Evolutionary conservation across 2,797 vertebrate species (phyloP), one percentile per base, ranked within the genome.

Genomic region (Clarias platycephalus): DNA sequence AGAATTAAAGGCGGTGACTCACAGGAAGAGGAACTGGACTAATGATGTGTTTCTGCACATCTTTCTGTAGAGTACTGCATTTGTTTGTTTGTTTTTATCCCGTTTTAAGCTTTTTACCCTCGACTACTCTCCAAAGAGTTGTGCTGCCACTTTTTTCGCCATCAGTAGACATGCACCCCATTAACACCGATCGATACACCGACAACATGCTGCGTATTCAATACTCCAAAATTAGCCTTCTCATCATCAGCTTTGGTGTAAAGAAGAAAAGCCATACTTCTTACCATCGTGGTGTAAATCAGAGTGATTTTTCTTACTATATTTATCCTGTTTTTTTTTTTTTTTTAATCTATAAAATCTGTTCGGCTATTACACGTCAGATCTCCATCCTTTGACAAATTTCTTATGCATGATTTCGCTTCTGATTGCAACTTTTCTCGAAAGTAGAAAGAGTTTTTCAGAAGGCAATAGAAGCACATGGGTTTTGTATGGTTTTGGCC

Each of bases 31-130:
- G 57, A 49, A 40, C 10, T n/a, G 28, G 31, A n/a, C 58, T 8
- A 57, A 34, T 34, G 9, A 18, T 5, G 83, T 44, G 9, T 63
- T 62, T 84, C 22, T 58, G 80, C 12, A 37, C 31, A 60, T 86
- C 70, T 76, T 82, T 82, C 79, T 84, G 84, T 90, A 85, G 83
- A 86, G 88, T 82, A 87, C 88, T 87, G 89, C 91, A 72, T 83
- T 89, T 13, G 71, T 89, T 82, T 92, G 83, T 85, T 66, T 72
- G 55, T 84, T 53, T 53, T 53, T 53, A 53, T 13, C 12, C 49
- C 13, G 88, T 90, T 89, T 89, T 90, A 82, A 91, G 78, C 88
- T 85, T 91, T 88, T 87, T 81, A 87, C 64, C n/a, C 76, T 71
- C 62, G 63, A 80, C 76, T 77, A 44, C 80, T 84, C 55, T 84